A percentile compares a stretch with the other conserved stretches of the same genome.
Conservation (phyloP, 2,888 invertebrate species). For the Sarcophaga carnaria region DNA sequence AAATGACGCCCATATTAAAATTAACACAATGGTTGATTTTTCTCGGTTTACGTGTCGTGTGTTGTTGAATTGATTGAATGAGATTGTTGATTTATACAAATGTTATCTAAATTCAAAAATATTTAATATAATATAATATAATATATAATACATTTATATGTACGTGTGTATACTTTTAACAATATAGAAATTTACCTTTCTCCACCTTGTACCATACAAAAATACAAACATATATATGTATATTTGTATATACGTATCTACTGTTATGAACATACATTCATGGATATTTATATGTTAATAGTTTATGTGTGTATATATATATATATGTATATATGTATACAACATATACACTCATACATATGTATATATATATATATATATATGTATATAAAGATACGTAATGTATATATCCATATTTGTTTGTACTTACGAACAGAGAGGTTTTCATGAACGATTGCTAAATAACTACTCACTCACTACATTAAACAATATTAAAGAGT, state of each 20-base stretch:
- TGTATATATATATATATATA: not conserved
- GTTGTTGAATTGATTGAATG: slow-evolving; percentile 15
- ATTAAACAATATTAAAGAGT: not conserved
- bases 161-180: slow-evolving; percentile 15
- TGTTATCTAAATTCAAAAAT: slow-evolving; percentile 1
- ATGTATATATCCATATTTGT: not conserved
- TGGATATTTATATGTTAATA: too few relatives aligned
- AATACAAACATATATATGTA: not conserved
- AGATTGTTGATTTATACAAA: not conserved
- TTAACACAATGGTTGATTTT: not conserved
- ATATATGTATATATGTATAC: too few relatives aligned
- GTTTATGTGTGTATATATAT: not conserved
- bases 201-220: slow-evolving; percentile 57
- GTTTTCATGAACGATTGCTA: slow-evolving; percentile 26
- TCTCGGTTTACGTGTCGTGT: slow-evolving; percentile 16
- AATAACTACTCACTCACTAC: slow-evolving; percentile 21
- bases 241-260: not conserved
- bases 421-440: not conserved
- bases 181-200: slow-evolving; percentile 59
- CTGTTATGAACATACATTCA: too few relatives aligned
- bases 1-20: not conserved
- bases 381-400: not conserved
- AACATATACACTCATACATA: slow-evolving; percentile 8
- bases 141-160: slow-evolving; percentile 7
- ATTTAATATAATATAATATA: not conserved